Conservation (phyloP, 2,888 invertebrate species). For the Hypomecis punctinalis region DNA sequence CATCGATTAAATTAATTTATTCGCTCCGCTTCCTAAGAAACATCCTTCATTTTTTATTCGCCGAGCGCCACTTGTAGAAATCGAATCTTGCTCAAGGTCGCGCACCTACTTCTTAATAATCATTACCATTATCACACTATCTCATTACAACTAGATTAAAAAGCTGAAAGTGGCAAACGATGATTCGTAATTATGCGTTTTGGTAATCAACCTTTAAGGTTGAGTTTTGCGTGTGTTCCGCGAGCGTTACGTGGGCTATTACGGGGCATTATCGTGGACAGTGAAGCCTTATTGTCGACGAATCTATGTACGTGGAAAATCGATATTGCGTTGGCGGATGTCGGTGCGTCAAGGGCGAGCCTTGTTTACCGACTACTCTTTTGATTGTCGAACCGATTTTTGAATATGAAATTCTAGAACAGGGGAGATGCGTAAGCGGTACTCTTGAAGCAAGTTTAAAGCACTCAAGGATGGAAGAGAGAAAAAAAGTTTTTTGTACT, state of each 20-base stretch:
- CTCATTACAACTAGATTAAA: conserved; percentile 35
- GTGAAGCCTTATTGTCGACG: conserved; percentile 77
- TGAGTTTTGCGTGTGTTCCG: conserved; percentile 45
- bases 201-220: conserved; percentile 42
- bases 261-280: conserved; percentile 55
- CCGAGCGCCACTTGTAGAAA: conserved; percentile 45
- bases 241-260: conserved; percentile 50
- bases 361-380: conserved; percentile 54
- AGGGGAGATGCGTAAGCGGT: too few relatives aligned
- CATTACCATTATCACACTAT: conserved; percentile 58
- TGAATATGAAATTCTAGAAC: conserved; percentile 2
- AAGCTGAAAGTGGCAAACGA: conserved; percentile 39
- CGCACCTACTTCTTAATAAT: conserved; percentile 47
- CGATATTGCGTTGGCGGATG: conserved; percentile 79
- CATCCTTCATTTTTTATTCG: conserved; percentile 34
- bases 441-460: too few relatives aligned
- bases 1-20: conserved; percentile 31
- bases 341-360: conserved; percentile 66
- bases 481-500: too few relatives aligned
- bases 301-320: conserved; percentile 78
- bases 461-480: too few relatives aligned
- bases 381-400: conserved; percentile 45
- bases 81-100: conserved; percentile 67
- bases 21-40: conserved; percentile 29
- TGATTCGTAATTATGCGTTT: conserved; percentile 38